These are phyloP conservation scores for Neofelis nebulosa DNA, from an alignment of 2,113 vertebrate genomes.

Conservation along the genomic window DNA sequence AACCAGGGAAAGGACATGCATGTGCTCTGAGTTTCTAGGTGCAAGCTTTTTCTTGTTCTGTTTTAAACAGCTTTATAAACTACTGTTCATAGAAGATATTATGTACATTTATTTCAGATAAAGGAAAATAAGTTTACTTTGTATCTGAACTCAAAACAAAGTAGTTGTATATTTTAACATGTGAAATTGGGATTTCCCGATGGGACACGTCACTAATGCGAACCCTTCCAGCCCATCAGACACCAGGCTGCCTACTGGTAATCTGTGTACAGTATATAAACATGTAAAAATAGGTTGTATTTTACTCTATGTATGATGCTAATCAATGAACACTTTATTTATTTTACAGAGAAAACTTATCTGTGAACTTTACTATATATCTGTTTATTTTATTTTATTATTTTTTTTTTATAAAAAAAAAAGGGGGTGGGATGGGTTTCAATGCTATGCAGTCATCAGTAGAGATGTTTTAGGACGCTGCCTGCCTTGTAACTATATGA, in stretches of 20 bases:
- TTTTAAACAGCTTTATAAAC: constrained; percentile 87
- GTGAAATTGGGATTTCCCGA: constrained; percentile 81
- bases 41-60: constrained; percentile 81
- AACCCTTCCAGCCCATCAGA: constrained; percentile 80
- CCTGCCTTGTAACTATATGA: constrained; percentile 70
- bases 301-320: constrained; percentile 89
- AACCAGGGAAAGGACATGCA: constrained; percentile 81
- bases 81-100: constrained; percentile 84
- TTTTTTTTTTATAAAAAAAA: constrained; percentile 65
- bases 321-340: constrained; percentile 89
- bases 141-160: constrained; percentile 85
- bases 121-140: constrained; percentile 86
- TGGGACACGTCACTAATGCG: constrained; percentile 74
- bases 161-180: constrained; percentile 87
- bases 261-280: constrained; percentile 85
- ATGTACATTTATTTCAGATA: constrained; percentile 86
- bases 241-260: constrained; percentile 77
- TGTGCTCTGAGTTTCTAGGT: constrained; percentile 81
- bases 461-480: constrained; percentile 64
- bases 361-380: constrained; percentile 89
- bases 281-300: constrained; percentile 90
- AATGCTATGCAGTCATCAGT: constrained; percentile 84
- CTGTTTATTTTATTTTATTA: constrained; percentile 86
- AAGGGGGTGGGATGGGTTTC: constrained; percentile 71
- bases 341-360: constrained; percentile 88